Percentiles rank a stretch among this genome's conserved stretches.
phyloP scores from a whole-genome alignment of 1,140 invertebrate species.

The Monomorium pharaonis region DNA sequence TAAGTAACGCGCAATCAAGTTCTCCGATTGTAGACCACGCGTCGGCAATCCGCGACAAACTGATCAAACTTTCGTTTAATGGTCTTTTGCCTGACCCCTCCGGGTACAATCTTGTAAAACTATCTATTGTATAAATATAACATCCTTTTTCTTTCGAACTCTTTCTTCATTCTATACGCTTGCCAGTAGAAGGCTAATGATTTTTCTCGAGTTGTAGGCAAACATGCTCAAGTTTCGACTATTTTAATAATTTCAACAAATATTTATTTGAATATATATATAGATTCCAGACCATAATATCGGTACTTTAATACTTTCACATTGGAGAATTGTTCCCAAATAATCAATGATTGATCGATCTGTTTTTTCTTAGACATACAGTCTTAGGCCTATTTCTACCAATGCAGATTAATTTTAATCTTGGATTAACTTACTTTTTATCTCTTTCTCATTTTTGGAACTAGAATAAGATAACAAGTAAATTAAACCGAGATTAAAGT shows the following conservation, averaged over 20 bases:
- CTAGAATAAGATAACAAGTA: too few relatives aligned
- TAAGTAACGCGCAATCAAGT: not conserved
- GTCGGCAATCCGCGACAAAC: slow-evolving; percentile 28
- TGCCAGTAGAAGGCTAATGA: not conserved
- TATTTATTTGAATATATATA: too few relatives aligned
- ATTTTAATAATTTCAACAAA: not conserved
- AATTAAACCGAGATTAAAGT: too few relatives aligned
- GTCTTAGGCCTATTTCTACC: too few relatives aligned
- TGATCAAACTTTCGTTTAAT: slow-evolving; percentile 8
- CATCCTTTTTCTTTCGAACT: not conserved
- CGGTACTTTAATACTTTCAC: not conserved
- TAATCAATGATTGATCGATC: not conserved
- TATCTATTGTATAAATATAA: slow-evolving; percentile 28
- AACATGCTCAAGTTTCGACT: not conserved
- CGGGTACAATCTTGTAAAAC: slow-evolving; percentile 1
- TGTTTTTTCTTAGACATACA: not conserved
- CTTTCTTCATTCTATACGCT: not conserved
- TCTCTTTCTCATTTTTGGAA: too few relatives aligned
- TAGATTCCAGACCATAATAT: not conserved
- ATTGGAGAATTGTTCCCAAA: not conserved
- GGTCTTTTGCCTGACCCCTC: not conserved
- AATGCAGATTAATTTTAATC: too few relatives aligned
- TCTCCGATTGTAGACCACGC: not conserved
- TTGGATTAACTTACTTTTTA: too few relatives aligned
- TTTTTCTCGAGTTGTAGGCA: not conserved